Base-by-base conservation (phyloP, 2,888 invertebrate species). In the Octonoba sinensis region DNA sequence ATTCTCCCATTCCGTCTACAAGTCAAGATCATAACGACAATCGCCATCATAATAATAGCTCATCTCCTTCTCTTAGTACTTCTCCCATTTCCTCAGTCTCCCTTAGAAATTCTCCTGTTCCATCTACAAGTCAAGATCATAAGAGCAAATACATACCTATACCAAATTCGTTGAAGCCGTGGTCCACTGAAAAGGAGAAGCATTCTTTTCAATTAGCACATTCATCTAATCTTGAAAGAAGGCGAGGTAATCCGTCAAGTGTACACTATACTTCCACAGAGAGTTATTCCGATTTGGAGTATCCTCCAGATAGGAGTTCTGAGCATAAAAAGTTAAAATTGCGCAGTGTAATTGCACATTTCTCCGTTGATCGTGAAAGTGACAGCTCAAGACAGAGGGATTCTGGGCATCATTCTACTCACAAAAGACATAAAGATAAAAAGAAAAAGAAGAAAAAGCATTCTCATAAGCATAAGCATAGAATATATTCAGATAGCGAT, bases 391-490 rank as follows among this genome's bases (percentile, higher is more conserved):
- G 36, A 11, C 15, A 54, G 15, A n/a, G 18, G 2, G 57, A 75
- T 18, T 75, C 75, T 1, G 36, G 60, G 15, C 70, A 62, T 56
- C 81, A 67, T 15, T 69, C 73, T 6, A 60, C 62, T 4, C 65
- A 59, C 27, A 70, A 60, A 11, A 71, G 49, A 11, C 47, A 49
- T 1, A 71, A 76, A 24, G 44, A 71, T 1, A 60, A 81, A 3
- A 67, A 64, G 15, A 64, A 64, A 24, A 70, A 67, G n/a, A 76
- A 76, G 70, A 75, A 82, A 22, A 75, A 82, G 54, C 65, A 66
- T 20, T 24, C n/a, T 11, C 60, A 62, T 27, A 70, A 66, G 36
- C 70, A 56, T 46, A 76, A 59, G 22, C 65, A 51, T 18, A 60
- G 64, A 18, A 54, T 74, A 20, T 59, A 56, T 47, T 76, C 79